Base-by-base conservation (phyloP, 2,113 vertebrate genomes). In the Serinus canaria region DNA sequence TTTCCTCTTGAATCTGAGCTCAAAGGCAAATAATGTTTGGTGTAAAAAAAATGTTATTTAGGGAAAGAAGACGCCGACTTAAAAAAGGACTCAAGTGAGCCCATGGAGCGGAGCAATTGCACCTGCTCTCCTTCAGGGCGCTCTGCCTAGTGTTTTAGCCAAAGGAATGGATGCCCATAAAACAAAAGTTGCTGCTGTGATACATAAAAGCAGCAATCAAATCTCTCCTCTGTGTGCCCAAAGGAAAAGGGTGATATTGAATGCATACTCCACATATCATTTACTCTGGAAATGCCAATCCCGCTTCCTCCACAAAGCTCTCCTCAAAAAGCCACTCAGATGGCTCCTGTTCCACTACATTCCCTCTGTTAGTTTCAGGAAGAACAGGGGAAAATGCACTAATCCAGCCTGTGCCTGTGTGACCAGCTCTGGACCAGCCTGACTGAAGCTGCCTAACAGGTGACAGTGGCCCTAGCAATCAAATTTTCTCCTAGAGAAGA, bases 391-490 rank as follows among this genome's bases (percentile, higher is more conserved):
- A 27, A 70, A 80, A 89, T 10, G 59, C n/a, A 43, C 67, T 63
- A 59, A 90, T 7, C 58, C 58, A 94, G 25, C 15, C 31, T 47
- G 16, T 23, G 21, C 39, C 50, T 68, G 16, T 73, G 22, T 73
- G 53, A 82, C 18, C 44, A 86, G 63, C 52, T 67, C 89, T 50
- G 63, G n/a, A 72, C 33, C 16, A 33, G 41, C 41, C 35, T 28
- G 37, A 55, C 1, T 41, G n/a, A 88, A 73, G 46, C 62, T 41
- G 58, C 12, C 8, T 33, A 63, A 52, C 0, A 0, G 17, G 22
- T 63, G 41, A 52, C 73, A 78, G 63, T n/a, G 70, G 70, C 52
- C 59, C 70, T 31, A 92, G 16, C 49, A 92, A 83, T 9, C 44
- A 56, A 50, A 70, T 49, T 56, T 58, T 64, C n/a, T 64, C 81